Evolutionary conservation across 2,888 invertebrate species (phyloP).

Genomic region (Stomorhina lunata): DNA sequence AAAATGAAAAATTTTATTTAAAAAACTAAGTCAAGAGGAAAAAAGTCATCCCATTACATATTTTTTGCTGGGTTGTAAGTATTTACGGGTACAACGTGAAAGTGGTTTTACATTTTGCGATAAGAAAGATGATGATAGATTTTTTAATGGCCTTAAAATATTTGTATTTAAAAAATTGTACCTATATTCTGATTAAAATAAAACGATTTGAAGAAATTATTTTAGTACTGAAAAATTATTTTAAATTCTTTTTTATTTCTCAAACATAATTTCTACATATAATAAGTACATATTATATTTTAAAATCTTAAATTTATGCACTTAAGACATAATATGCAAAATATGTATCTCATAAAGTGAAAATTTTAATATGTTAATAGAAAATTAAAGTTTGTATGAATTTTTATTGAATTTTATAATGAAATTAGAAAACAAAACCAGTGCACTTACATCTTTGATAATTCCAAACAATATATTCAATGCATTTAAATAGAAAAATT

Average conservation of each 20-base stretch:
- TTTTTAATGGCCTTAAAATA: slow-evolving; percentile 12
- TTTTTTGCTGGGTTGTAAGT: too few relatives aligned
- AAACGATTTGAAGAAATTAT: too few relatives aligned
- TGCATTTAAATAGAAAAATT: slow-evolving; percentile 59
- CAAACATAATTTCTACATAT: not conserved
- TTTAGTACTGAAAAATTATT: too few relatives aligned
- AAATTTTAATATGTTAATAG: slow-evolving; percentile 12
- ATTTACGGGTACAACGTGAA: not conserved
- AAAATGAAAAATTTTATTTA: too few relatives aligned
- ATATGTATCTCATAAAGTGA: slow-evolving; percentile 5
- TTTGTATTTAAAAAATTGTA: too few relatives aligned
- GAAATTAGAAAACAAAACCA: not conserved
- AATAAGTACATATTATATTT: not conserved
- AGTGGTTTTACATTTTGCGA: not conserved
- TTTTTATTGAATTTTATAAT: slow-evolving; percentile 39
- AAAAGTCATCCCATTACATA: too few relatives aligned
- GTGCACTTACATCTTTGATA: not conserved
- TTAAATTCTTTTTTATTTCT: not conserved
- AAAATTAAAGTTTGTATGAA: slow-evolving; percentile 22
- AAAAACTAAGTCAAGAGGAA: too few relatives aligned
- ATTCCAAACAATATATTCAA: slow-evolving; percentile 36
- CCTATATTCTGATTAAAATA: too few relatives aligned
- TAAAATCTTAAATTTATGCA: not conserved
- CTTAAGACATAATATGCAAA: not conserved
- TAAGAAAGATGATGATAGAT: slow-evolving; percentile 42